Evolutionary conservation across 2,797 vertebrate genomes (phyloP).

Genomic region (Tenualosa ilisha): DNA sequence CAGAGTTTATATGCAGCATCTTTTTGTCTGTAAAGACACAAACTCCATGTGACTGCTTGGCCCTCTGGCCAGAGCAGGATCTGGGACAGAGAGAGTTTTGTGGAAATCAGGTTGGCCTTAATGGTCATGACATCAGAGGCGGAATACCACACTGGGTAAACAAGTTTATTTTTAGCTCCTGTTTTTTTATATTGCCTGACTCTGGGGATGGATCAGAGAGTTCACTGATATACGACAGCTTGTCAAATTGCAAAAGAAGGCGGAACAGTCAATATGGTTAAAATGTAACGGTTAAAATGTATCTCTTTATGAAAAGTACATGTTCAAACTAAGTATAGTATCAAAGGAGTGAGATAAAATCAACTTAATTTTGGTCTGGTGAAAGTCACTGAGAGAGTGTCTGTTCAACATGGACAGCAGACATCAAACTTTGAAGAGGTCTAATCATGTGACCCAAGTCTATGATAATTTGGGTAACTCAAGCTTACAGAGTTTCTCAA

Average conservation of each 20-base stretch:
- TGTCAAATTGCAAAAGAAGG: background rate
- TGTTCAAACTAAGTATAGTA: background rate
- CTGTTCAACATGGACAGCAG: background rate
- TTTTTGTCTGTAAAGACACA: background rate
- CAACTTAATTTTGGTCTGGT: background rate
- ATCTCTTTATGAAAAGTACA: background rate
- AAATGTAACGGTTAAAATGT: background rate
- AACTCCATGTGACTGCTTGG: background rate
- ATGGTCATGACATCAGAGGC: constrained; percentile 17
- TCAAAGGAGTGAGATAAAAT: background rate
- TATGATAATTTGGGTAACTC: background rate
- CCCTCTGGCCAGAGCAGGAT: background rate
- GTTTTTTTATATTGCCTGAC: background rate
- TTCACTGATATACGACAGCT: background rate
- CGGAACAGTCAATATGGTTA: background rate
- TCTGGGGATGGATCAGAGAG: background rate
- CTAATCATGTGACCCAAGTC: constrained; percentile 7
- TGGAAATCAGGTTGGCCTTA: constrained; percentile 23
- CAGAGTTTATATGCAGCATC: background rate
- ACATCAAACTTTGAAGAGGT: background rate
- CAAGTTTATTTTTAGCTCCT: constrained; percentile 17
- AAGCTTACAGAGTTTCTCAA: background rate
- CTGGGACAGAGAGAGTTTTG: background rate
- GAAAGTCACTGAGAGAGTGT: background rate
- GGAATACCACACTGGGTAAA: constrained; percentile 13